These are phyloP conservation scores for Brachyptera risi DNA, from an alignment of 2,888 invertebrate genomes.

Conservation along the genomic window DNA sequence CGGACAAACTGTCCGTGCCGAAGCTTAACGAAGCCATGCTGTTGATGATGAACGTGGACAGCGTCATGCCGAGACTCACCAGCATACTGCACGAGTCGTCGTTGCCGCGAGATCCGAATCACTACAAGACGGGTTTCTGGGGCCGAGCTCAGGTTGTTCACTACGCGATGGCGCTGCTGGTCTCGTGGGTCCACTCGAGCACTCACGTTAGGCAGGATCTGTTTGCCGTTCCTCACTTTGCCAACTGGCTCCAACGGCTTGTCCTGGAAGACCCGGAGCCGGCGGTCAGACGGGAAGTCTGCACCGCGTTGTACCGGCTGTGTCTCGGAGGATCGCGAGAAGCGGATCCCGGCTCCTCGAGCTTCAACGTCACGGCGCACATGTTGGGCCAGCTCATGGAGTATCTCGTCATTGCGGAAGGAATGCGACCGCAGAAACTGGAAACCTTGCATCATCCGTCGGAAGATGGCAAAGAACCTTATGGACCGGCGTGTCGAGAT, in stretches of 20 bases:
- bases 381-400: constrained; percentile 75
- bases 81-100: constrained; percentile 80
- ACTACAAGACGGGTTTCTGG: constrained; percentile 90
- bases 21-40: constrained; percentile 67
- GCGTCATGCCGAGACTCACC: constrained; percentile 77
- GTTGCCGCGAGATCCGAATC: constrained; percentile 71
- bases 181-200: constrained; percentile 89
- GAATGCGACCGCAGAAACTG: constrained; percentile 66
- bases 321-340: constrained; percentile 60
- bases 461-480: constrained; percentile 88
- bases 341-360: constrained; percentile 46
- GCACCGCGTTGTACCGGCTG: constrained; percentile 85
- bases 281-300: constrained; percentile 83
- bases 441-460: constrained; percentile 56
- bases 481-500: constrained; percentile 90
- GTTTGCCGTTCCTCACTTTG: constrained; percentile 68
- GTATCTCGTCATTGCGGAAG: constrained; percentile 78
- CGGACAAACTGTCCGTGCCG: constrained; percentile 65
- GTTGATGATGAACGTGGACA: constrained; percentile 80
- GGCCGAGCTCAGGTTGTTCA: constrained; percentile 84
- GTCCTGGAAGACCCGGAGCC: constrained; percentile 92
- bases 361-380: constrained; percentile 65
- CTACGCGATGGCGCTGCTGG: constrained; percentile 86
- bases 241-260: constrained; percentile 74
- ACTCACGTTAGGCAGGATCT: constrained; percentile 70